phyloP scores from a whole-genome alignment of 1,140 invertebrate species.

The Drosophila biarmipes region DNA sequence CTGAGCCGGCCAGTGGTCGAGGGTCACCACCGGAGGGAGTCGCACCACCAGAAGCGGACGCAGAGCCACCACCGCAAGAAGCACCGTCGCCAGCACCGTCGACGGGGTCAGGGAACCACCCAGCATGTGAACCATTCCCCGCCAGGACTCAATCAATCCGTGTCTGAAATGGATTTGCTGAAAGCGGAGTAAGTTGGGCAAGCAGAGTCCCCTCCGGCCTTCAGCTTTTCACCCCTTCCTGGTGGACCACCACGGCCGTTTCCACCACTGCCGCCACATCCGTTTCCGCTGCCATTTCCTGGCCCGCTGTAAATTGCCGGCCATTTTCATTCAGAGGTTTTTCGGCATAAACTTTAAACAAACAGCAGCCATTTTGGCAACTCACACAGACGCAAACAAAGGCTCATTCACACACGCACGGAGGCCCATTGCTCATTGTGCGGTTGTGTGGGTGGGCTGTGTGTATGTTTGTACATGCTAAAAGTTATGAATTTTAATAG shows the following conservation, averaged over 20 bases:
- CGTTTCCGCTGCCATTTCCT: slow-evolving; percentile 75
- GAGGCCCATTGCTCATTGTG: slow-evolving; percentile 27
- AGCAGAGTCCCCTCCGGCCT: not conserved
- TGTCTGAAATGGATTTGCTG: slow-evolving; percentile 45
- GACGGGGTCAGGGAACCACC: slow-evolving; percentile 41
- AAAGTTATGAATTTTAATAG: slow-evolving; percentile 82
- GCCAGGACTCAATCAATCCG: slow-evolving; percentile 57
- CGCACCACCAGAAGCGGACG: slow-evolving; percentile 30
- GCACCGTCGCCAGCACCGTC: slow-evolving; percentile 41
- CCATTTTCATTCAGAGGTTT: slow-evolving; percentile 67
- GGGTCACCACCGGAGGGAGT: slow-evolving; percentile 26
- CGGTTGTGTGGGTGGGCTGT: slow-evolving; percentile 30
- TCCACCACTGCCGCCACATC: slow-evolving; percentile 50
- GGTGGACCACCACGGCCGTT: slow-evolving; percentile 8
- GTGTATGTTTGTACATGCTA: slow-evolving; percentile 41
- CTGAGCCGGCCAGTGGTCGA: slow-evolving; percentile 63
- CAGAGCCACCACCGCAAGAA: slow-evolving; percentile 47
- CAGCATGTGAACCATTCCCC: slow-evolving; percentile 30
- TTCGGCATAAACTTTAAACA: slow-evolving; percentile 63
- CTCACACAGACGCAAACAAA: slow-evolving; percentile 34
- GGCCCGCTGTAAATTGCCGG: slow-evolving; percentile 67
- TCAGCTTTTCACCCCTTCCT: not conserved
- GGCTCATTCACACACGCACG: slow-evolving; percentile 14
- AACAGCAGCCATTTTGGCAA: slow-evolving; percentile 61
- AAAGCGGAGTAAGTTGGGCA: slow-evolving; percentile 64